Percentiles rank a stretch among this genome's conserved stretches.
Evolutionary conservation across 92 coral and sea anemone species (phyloP).

Genomic region (Epizoanthus scotinus): DNA sequence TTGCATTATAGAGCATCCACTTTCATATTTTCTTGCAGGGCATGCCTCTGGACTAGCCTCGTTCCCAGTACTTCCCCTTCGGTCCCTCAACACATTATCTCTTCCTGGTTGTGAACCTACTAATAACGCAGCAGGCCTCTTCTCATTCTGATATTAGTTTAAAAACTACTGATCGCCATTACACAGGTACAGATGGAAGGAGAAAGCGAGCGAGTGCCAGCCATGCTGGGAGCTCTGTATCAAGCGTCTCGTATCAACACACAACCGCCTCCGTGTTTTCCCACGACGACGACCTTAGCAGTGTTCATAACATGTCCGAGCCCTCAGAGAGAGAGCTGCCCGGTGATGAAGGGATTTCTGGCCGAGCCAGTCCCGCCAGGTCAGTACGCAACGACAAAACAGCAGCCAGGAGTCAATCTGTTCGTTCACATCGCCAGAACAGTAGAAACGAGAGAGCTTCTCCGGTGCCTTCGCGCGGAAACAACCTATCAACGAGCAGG

Average conservation of each 20-base stretch:
- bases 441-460: background rate
- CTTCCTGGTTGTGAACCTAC: too few relatives aligned
- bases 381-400: background rate
- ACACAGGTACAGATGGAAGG: too few relatives aligned
- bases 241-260: background rate
- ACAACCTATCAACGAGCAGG: background rate
- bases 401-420: conserved; percentile 1
- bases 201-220: background rate
- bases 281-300: conserved; percentile 17
- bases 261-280: conserved; percentile 17
- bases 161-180: too few relatives aligned
- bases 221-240: conserved; percentile 7
- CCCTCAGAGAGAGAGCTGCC: background rate
- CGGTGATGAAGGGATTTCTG: background rate
- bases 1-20: too few relatives aligned
- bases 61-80: too few relatives aligned
- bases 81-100: too few relatives aligned
- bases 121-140: too few relatives aligned
- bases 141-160: too few relatives aligned
- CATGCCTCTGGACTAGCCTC: too few relatives aligned
- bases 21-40: too few relatives aligned
- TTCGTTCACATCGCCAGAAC: background rate
- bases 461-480: background rate
- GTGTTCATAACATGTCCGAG: conserved; percentile 17
- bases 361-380: background rate